Percentiles rank a stretch among this genome's conserved stretches.
These are phyloP conservation scores for Ligdia adustata DNA, from an alignment of 2,888 invertebrate genomes.

Conservation along the genomic window DNA sequence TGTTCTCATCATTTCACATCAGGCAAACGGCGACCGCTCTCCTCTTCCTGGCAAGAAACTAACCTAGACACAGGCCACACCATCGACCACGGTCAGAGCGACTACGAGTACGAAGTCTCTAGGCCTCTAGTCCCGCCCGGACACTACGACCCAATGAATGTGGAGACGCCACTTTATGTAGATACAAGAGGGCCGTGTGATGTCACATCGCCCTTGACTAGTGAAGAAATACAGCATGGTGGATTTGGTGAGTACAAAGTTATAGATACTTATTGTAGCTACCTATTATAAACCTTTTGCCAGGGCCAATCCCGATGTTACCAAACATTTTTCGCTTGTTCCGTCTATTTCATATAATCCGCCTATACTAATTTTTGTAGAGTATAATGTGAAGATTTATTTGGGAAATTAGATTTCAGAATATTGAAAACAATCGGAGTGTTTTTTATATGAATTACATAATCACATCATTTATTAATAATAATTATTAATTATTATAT, in stretches of 20 bases:
- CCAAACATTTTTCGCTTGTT: too few species aligned
- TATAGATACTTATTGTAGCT: too few species aligned
- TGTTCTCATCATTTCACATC: slow-evolving; percentile 5
- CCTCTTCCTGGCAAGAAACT: slow-evolving; percentile 92
- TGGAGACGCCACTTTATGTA: slow-evolving; percentile 87
- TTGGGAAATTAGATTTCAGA: too few species aligned
- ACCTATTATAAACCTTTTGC: too few species aligned
- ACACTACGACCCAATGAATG: slow-evolving; percentile 61
- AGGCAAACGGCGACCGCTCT: slow-evolving; percentile 83
- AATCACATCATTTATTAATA: too few species aligned
- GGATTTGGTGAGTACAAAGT: slow-evolving; percentile 60
- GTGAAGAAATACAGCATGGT: slow-evolving; percentile 69
- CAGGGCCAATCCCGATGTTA: too few species aligned
- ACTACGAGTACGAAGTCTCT: slow-evolving; percentile 61
- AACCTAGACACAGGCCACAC: slow-evolving; percentile 93
- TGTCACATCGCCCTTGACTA: slow-evolving; percentile 66
- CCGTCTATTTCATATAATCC: too few species aligned
- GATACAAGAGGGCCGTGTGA: slow-evolving; percentile 83
- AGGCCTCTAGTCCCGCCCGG: slow-evolving; percentile 57
- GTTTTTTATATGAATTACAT: too few species aligned
- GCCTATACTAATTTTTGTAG: too few species aligned
- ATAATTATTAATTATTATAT: too few species aligned
- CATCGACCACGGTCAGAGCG: slow-evolving; percentile 86
- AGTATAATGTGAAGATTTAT: too few species aligned
- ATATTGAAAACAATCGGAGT: too few species aligned